Conservation (phyloP, 2,797 vertebrate species). For the Myotis planiceps region DNA sequence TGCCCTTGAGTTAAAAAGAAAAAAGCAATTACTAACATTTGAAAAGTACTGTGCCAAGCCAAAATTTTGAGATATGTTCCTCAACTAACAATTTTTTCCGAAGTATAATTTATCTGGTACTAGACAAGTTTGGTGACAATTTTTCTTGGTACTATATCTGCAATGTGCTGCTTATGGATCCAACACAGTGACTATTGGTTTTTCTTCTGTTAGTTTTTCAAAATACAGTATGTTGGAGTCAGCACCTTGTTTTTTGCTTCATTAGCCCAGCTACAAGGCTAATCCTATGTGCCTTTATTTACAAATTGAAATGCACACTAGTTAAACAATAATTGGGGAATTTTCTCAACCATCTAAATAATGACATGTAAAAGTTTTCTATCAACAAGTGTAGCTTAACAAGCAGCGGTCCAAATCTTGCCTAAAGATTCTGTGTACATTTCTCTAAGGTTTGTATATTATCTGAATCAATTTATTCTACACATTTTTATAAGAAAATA, state of each 20-base stretch:
- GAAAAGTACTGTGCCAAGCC: neutral
- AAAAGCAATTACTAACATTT: neutral
- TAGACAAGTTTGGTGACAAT: neutral
- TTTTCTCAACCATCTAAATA: neutral
- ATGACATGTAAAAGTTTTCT: neutral
- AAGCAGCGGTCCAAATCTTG: neutral
- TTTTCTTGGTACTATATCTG: neutral
- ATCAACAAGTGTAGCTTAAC: neutral
- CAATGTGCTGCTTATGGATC: neutral
- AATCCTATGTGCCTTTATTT: neutral
- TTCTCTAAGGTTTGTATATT: neutral
- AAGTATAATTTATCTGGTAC: neutral
- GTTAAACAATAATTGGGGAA: neutral
- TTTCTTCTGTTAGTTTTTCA: neutral
- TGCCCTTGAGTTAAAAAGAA: constrained; percentile 38
- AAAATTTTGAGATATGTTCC: neutral
- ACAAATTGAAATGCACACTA: neutral
- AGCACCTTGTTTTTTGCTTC: neutral
- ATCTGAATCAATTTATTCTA: neutral
- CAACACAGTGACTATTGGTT: neutral
- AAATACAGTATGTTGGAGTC: neutral
- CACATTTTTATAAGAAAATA: neutral
- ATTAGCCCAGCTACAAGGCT: neutral
- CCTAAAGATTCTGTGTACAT: neutral
- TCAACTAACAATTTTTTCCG: neutral